Base-by-base conservation (phyloP, 2,888 invertebrate species). In the Cryptocephalus primarius region DNA sequence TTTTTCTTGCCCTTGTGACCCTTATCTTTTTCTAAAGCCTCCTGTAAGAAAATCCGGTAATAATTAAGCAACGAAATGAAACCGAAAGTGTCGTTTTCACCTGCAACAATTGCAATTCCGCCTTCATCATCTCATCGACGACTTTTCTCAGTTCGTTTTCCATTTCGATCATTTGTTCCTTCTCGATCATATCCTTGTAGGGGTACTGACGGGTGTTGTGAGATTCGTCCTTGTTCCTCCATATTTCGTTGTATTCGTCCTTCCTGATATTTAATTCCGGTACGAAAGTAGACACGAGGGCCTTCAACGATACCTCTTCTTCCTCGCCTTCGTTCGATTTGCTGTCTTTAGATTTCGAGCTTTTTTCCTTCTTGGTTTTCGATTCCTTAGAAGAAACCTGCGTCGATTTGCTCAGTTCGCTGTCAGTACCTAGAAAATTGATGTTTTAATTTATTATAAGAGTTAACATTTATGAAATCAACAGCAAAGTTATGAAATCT, bases 131-230 rank as follows among this genome's bases (percentile, higher is more conserved):
- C 52, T 86, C 83, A 63, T 93, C 91, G 0, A 93, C 91, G 10
- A 83, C 76, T 48, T 83, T 78, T 55, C 91, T 75, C 47, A 94
- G 76, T 65, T 92, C 90, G 48, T 80, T 75, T 67, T 92, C 91
- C 49, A 95, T 81, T 67, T 87, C 85, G 0, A 77, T 72, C 62
- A 85, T 80, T 69, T 93, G 93, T 51, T 91, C 88, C 48, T 81
- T 76, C 61, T 85, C 83, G 56, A 95, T 86, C 72, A 94, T 85
- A 49, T 89, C 85, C 45, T 78, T 75, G 62, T 92, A 88, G 57
- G 85, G 83, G 22, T 77, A 76, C 65, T 94, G 92, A 43, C 78
- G 73, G 0, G 80, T 76, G 68, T 91, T 88, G 1, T 75, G 72
- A 0, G 74, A 70, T 61, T 92, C 91, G 56, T 89, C 85, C 64